Base-by-base conservation (phyloP, 2,113 vertebrate species). In the Urocolius indicus region DNA sequence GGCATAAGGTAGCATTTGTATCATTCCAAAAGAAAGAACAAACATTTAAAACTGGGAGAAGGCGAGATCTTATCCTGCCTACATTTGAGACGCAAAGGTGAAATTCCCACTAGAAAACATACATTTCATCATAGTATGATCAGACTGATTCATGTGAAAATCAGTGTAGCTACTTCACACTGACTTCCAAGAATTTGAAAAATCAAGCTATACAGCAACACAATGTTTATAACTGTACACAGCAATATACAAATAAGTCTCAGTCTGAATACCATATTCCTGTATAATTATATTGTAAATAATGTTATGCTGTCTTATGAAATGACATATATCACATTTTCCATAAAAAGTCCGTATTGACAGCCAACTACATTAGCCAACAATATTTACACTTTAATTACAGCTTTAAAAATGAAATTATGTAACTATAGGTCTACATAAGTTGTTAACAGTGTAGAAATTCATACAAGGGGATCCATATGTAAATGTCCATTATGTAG, bases 331-430 rank as follows among this genome's bases (percentile, higher is more conserved):
- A 87, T 93, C 83, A 89, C 36, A 54, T 84, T 96, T 94, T 65
- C 75, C 43, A 17, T 89, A 90, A 77, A 68, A 69, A 96, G 76
- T 89, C 61, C 45, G 23, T 90, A 90, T 71, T 93, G 88, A 94
- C 85, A 88, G 83, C 83, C 83, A 92, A 49, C 61, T 68, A 78
- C 29, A 81, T 90, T 96, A 96, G 72, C 46, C 93, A 90, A 92
- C 79, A 93, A 77, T 95, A 95, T 96, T 97, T 96, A 90, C 83
- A 81, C 48, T 86, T 89, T 86, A 92, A 94, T 94, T 92, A 72
- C 65, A 32, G 84, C 74, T 84, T 93, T 92, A 71, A 54, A 95
- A 90, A 92, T 80, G 43, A 49, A 95, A 96, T 93, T 88, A 93
- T 69, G 32, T 71, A 77, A 68, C 62, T 69, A 62, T 69, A 29